Percentiles rank a stretch among this genome's conserved stretches.
These are phyloP conservation scores for Pontoporia blainvillei DNA, from an alignment of 2,113 vertebrate genomes.

Conservation along the genomic window DNA sequence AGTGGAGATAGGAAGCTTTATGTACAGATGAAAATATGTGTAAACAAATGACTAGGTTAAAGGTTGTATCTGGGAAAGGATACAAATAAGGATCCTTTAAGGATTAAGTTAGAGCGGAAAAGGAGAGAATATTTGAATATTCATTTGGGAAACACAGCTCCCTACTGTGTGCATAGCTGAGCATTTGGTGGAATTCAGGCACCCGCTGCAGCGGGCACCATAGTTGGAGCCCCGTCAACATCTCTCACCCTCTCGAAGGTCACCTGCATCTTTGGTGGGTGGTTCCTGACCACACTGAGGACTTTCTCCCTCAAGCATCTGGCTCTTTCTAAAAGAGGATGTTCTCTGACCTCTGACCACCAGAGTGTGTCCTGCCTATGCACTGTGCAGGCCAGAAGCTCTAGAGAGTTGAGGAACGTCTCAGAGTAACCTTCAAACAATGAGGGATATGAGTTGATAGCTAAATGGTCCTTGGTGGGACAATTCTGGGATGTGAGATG, in stretches of 20 bases:
- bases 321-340: background rate
- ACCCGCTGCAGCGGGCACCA: accelerated
- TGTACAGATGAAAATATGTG: conserved; percentile 10
- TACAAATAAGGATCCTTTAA: background rate
- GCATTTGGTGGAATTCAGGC: background rate
- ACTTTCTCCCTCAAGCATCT: background rate
- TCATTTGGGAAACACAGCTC: background rate
- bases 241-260: background rate
- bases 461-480: background rate
- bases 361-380: background rate
- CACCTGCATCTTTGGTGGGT: background rate
- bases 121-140: background rate
- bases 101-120: background rate
- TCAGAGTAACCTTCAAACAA: background rate
- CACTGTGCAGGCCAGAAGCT: background rate
- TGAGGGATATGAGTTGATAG: background rate
- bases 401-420: background rate
- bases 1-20: background rate
- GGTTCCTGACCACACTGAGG: background rate
- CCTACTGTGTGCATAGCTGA: background rate
- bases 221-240: accelerated
- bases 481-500: background rate
- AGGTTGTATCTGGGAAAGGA: background rate
- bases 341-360: background rate
- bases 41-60: conserved; percentile 11